Evolutionary conservation across 2,113 vertebrate species (phyloP).

Genomic region (Myiopsitta monachus): DNA sequence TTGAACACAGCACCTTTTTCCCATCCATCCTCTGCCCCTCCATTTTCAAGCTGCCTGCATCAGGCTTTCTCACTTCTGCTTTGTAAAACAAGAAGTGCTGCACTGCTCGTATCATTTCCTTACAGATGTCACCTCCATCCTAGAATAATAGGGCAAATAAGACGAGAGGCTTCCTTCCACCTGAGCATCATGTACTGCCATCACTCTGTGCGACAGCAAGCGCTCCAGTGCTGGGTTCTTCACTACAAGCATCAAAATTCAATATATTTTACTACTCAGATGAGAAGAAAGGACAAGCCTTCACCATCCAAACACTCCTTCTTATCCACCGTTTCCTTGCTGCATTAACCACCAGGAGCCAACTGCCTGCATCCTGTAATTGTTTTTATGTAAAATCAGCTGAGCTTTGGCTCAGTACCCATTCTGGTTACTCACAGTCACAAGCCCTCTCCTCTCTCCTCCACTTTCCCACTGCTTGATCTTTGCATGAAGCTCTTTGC

Average conservation of each 20-base stretch:
- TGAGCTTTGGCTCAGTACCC: not conserved
- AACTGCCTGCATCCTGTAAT: not conserved
- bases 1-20: not conserved
- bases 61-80: not conserved
- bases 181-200: not conserved
- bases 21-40: not conserved
- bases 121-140: not conserved
- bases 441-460: not conserved
- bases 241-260: not conserved
- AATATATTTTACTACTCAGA: not conserved
- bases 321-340: not conserved
- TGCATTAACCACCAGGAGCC: not conserved
- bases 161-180: not conserved
- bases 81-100: not conserved
- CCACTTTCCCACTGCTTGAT: not conserved
- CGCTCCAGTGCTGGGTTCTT: rapidly evolving
- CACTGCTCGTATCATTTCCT: not conserved
- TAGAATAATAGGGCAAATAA: not conserved
- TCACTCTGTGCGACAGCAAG: not conserved
- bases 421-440: conserved; percentile 1
- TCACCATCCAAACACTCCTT: not conserved
- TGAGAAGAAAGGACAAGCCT: not conserved
- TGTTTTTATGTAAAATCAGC: not conserved
- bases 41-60: not conserved
- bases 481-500: not conserved